Conservation (phyloP, 2,113 vertebrate species). For the Hymenochirus boettgeri region DNA sequence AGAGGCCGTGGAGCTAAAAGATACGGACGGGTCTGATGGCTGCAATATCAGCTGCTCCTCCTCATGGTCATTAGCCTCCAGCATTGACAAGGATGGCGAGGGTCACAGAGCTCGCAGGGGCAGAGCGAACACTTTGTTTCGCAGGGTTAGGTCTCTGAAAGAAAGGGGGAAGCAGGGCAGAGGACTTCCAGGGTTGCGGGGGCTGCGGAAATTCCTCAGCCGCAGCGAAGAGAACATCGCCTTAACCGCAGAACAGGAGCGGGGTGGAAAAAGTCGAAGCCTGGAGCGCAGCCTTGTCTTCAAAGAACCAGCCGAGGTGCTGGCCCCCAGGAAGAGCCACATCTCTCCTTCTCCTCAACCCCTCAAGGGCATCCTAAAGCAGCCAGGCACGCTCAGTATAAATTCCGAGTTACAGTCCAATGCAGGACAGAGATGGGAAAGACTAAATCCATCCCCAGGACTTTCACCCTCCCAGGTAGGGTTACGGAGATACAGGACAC, state of each 20-base stretch:
- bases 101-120: neutral
- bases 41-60: slow-evolving; percentile 51
- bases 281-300: slow-evolving; percentile 63
- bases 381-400: slow-evolving; percentile 44
- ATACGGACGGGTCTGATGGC: slow-evolving; percentile 51
- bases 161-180: slow-evolving; percentile 30
- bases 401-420: slow-evolving; percentile 58
- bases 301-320: slow-evolving; percentile 64
- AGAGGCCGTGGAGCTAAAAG: slow-evolving; percentile 49
- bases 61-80: slow-evolving; percentile 56
- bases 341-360: slow-evolving; percentile 43
- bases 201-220: slow-evolving; percentile 50
- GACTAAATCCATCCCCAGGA: slow-evolving; percentile 38
- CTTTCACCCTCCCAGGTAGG: slow-evolving; percentile 46
- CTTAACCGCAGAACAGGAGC: slow-evolving; percentile 46
- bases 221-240: slow-evolving; percentile 57
- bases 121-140: neutral
- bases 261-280: slow-evolving; percentile 56
- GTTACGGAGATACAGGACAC: slow-evolving; percentile 33
- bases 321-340: slow-evolving; percentile 51
- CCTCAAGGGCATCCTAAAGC: slow-evolving; percentile 77
- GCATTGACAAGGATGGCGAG: slow-evolving; percentile 60
- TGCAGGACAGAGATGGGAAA: slow-evolving; percentile 59
- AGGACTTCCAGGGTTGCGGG: slow-evolving; percentile 25
- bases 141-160: slow-evolving; percentile 20